phyloP scores from a whole-genome alignment of 2,888 invertebrate genomes.

The Scaptomyza polygonia region DNA sequence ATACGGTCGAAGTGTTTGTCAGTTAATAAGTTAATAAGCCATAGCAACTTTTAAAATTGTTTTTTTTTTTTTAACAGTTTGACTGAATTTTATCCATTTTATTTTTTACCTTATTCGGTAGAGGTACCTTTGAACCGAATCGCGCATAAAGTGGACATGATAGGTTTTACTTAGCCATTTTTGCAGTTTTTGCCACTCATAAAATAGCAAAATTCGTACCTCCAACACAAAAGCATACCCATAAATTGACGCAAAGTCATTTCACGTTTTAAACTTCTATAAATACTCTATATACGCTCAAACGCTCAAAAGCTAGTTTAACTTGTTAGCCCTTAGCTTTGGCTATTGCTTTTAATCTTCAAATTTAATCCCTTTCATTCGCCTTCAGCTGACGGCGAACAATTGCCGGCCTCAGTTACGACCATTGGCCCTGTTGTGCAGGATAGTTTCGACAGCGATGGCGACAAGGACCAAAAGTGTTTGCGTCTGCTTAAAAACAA shows the following conservation, averaged over 20 bases:
- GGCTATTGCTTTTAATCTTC: conserved; percentile 39
- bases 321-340: conserved; percentile 1
- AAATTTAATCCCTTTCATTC: conserved; percentile 26
- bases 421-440: conserved; percentile 56
- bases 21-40: too few species aligned
- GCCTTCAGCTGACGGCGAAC: conserved; percentile 47
- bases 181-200: too few species aligned
- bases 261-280: neutral
- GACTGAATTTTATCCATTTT: too few species aligned
- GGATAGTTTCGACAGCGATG: conserved; percentile 80
- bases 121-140: too few species aligned
- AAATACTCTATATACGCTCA: neutral
- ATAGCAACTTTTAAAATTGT: too few species aligned
- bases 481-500: conserved; percentile 83
- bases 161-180: too few species aligned
- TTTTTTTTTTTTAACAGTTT: too few species aligned
- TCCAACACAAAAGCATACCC: neutral
- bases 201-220: too few species aligned
- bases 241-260: neutral
- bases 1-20: too few species aligned
- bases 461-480: conserved; percentile 81
- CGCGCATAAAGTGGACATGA: too few species aligned
- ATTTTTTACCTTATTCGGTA: too few species aligned
- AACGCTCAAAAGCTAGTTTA: neutral
- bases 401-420: conserved; percentile 51